Evolutionary conservation across 1,140 invertebrate species (phyloP).

Genomic region (Danaus plexippus): DNA sequence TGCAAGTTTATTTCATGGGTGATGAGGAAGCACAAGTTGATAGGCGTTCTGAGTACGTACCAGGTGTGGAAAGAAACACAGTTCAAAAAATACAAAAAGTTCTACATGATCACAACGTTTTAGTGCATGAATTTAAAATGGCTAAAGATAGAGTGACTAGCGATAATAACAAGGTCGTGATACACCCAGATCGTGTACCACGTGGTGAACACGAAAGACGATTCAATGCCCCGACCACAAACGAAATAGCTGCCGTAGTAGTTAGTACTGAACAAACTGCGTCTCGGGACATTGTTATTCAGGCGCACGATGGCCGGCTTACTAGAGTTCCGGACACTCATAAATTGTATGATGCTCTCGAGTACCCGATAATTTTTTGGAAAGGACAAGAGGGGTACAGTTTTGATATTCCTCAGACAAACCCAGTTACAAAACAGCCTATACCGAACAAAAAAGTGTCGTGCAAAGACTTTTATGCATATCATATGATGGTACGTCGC

Average conservation of each 20-base stretch:
- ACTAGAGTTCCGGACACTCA: conserved; percentile 33
- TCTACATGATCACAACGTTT: conserved; percentile 26
- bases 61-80: no score
- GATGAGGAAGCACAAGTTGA: conserved; percentile 16
- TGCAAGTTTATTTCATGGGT: conserved; percentile 27
- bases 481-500: conserved; percentile 29
- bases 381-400: conserved; percentile 29
- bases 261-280: conserved; percentile 29
- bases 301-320: conserved; percentile 25
- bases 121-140: conserved; percentile 25
- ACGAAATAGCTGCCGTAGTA: conserved; percentile 32
- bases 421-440: conserved; percentile 20
- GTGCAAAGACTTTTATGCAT: conserved; percentile 33
- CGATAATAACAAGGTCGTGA: conserved; percentile 11
- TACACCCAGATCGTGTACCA: conserved; percentile 13
- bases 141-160: background rate
- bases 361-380: conserved; percentile 32
- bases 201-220: conserved; percentile 24
- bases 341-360: conserved; percentile 33
- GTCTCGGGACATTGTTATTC: conserved; percentile 32
- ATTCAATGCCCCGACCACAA: conserved; percentile 31
- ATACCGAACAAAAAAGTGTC: conserved; percentile 31
- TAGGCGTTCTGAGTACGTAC: no score
- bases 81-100: conserved; percentile 21
- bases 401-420: conserved; percentile 29